phyloP scores from a whole-genome alignment of 64 coral and sea anemone genomes.

The Porites australiensis region DNA sequence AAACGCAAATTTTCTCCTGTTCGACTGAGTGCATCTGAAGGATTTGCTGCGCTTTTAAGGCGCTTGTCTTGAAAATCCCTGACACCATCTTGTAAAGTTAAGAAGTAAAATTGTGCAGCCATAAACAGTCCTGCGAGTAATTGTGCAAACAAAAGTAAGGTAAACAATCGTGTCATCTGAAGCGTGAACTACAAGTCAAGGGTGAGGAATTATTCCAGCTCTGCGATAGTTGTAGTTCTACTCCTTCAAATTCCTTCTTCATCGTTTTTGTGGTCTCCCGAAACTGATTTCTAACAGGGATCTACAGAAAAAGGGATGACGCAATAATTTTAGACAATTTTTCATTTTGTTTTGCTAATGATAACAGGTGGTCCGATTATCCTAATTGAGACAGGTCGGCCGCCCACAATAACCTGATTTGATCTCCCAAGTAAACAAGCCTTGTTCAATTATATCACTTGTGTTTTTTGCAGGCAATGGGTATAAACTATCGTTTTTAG shows the following conservation, averaged over 20 bases:
- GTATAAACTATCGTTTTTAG: too few species aligned
- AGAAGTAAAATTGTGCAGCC: conserved; percentile 32
- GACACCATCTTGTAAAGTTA: neutral
- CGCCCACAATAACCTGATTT: neutral
- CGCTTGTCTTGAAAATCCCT: neutral
- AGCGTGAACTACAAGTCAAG: neutral
- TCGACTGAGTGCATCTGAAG: neutral
- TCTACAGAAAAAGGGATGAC: neutral
- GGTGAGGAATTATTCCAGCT: neutral
- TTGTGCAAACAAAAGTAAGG: conserved; percentile 3
- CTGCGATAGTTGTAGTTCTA: neutral
- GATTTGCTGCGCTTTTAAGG: neutral
- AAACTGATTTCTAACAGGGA: conserved; percentile 17
- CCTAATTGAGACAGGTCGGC: neutral
- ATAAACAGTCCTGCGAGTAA: conserved; percentile 3
- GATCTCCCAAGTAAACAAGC: neutral
- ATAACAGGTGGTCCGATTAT: conserved; percentile 8
- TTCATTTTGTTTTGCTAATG: neutral
- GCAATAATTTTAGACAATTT: conserved; percentile 45
- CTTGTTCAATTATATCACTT: neutral
- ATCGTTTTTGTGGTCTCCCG: neutral
- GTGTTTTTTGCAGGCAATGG: too few species aligned
- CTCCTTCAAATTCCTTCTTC: neutral
- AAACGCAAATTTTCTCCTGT: neutral
- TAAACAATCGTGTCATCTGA: conserved; percentile 25